Conservation (phyloP, 2,797 vertebrate species). For the Potorous gilbertii region DNA sequence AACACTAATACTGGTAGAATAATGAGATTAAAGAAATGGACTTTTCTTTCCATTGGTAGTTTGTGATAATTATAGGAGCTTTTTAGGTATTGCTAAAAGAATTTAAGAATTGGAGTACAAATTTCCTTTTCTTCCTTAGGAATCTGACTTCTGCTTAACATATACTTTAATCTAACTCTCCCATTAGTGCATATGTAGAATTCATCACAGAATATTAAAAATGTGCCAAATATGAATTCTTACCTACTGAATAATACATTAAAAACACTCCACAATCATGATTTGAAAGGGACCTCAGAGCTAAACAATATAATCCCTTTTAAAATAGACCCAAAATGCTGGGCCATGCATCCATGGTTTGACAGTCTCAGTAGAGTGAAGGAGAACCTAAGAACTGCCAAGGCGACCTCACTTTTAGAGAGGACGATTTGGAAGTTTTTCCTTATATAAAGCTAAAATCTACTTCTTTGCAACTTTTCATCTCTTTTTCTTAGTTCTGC, state of each 20-base stretch:
- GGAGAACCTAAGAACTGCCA: not conserved
- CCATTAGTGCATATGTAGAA: not conserved
- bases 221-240: not conserved
- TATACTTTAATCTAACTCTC: not conserved
- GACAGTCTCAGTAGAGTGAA: not conserved
- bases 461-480: not conserved
- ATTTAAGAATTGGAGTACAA: not conserved
- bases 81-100: not conserved
- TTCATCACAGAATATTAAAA: slow-evolving; percentile 3
- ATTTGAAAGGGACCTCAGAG: not conserved
- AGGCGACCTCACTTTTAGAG: not conserved
- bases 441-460: not conserved
- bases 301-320: not conserved
- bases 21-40: too few species aligned
- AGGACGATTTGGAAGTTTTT: not conserved
- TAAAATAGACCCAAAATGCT: not conserved
- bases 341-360: not conserved
- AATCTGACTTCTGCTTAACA: not conserved
- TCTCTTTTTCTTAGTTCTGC: not conserved
- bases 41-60: not conserved
- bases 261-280: not conserved
- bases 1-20: not conserved
- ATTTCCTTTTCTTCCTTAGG: not conserved
- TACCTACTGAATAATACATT: not conserved
- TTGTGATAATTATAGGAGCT: not conserved